Percentiles rank a stretch among this genome's conserved stretches.
These are phyloP conservation scores for Melanotaenia boesemani DNA, from an alignment of 2,797 vertebrate genomes.

Conservation along the genomic window DNA sequence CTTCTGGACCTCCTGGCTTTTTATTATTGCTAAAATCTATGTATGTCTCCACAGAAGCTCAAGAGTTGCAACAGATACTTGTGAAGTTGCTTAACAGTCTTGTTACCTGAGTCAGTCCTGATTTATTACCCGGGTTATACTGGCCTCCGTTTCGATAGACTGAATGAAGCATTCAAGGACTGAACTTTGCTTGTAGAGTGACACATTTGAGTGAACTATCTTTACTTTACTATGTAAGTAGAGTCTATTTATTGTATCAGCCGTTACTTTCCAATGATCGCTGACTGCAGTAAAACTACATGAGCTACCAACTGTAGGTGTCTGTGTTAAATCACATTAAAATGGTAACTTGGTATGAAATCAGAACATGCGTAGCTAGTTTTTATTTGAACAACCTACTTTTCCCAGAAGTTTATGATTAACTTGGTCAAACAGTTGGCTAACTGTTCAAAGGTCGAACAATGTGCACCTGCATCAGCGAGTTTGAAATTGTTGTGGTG, in stretches of 20 bases:
- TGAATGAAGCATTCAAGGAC: background rate
- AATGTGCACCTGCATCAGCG: background rate
- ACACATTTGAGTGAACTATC: background rate
- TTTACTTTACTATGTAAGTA: too few species aligned
- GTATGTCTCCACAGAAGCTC: background rate
- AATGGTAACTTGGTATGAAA: background rate
- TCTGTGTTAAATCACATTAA: background rate
- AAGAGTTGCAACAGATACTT: conserved; percentile 5
- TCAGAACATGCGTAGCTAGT: background rate
- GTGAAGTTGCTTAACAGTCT: conserved; percentile 1
- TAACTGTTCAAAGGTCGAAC: conserved; percentile 51
- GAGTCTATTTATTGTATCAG: background rate
- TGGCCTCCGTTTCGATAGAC: background rate
- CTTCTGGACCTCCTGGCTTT: background rate
- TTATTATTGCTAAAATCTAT: background rate
- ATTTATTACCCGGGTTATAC: background rate
- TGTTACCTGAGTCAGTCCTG: background rate
- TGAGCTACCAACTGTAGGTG: background rate
- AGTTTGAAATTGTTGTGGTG: conserved; percentile 10
- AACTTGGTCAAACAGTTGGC: conserved; percentile 59
- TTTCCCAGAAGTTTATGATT: conserved; percentile 62
- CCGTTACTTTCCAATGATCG: background rate
- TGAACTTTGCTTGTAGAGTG: background rate
- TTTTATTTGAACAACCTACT: conserved; percentile 33
- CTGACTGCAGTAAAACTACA: conserved; percentile 18